A percentile compares a stretch with the other conserved stretches of the same genome.
Evolutionary conservation across 2,888 invertebrate species (phyloP).

Genomic region (Notodonta dromedarius): DNA sequence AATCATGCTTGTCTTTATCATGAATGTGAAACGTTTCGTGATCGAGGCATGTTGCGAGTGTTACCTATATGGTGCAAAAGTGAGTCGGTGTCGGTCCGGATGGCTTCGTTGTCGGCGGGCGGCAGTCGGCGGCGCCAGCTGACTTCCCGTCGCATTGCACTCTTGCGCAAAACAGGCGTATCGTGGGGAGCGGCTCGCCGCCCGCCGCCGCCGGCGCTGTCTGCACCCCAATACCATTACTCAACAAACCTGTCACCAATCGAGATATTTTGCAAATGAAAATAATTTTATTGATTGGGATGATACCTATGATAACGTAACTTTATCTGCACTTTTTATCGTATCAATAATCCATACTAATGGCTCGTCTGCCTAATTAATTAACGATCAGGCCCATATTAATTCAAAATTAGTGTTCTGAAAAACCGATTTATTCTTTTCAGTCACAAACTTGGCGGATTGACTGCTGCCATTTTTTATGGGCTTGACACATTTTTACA

Average conservation of each 20-base stretch:
- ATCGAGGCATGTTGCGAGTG: constrained; percentile 49
- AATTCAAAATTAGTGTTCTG: background rate
- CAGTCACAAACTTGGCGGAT: background rate
- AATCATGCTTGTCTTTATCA: constrained; percentile 54
- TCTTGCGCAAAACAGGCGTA: constrained; percentile 60
- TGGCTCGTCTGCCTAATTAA: background rate
- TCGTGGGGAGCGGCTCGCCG: constrained; percentile 34
- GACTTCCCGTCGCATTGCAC: constrained; percentile 63
- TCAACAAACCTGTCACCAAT: constrained; percentile 25
- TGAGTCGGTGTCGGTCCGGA: constrained; percentile 23
- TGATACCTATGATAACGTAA: background rate
- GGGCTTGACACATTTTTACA: no score
- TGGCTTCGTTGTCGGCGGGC: constrained; percentile 20
- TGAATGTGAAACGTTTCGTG: constrained; percentile 49
- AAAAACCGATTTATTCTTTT: background rate
- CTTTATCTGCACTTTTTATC: background rate
- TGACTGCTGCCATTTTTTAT: background rate
- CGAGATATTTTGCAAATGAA: constrained; percentile 23
- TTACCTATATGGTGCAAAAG: constrained; percentile 23
- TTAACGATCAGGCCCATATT: background rate
- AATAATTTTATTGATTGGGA: constrained; percentile 27
- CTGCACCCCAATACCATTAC: constrained; percentile 36
- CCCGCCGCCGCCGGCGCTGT: constrained; percentile 24
- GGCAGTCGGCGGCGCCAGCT: constrained; percentile 54
- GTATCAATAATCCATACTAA: background rate